A percentile compares a stretch with the other conserved stretches of the same genome.
Conservation (phyloP, 2,888 invertebrate genomes). For the Cosmopolites sordidus region DNA sequence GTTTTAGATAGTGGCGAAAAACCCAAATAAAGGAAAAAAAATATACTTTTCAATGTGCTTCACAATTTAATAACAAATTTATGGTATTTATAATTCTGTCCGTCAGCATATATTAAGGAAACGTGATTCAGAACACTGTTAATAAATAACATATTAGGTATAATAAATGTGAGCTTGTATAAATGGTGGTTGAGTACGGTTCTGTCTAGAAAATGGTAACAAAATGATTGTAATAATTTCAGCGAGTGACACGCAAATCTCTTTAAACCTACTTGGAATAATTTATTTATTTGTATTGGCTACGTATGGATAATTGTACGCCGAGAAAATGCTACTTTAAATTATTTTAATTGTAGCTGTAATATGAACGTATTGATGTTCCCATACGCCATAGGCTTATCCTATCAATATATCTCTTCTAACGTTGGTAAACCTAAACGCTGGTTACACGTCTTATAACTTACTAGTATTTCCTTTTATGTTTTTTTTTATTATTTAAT, state of each 20-base stretch:
- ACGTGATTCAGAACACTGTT: no score
- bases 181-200: background rate
- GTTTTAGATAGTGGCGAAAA: no score
- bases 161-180: background rate
- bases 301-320: slow-evolving; percentile 20
- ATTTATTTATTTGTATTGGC: slow-evolving; percentile 23
- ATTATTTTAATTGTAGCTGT: slow-evolving; percentile 27
- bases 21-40: no score
- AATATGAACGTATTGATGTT: slow-evolving; percentile 9
- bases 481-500: no score
- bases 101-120: no score
- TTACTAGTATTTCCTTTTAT: no score
- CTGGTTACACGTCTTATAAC: no score
- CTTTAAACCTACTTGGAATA: slow-evolving; percentile 19
- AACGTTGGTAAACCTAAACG: no score
- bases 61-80: no score
- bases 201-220: slow-evolving; percentile 6
- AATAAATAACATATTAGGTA: no score
- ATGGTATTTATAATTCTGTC: no score
- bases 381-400: slow-evolving; percentile 18
- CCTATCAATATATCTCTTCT: slow-evolving; percentile 7
- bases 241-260: slow-evolving; percentile 23
- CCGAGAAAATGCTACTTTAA: slow-evolving; percentile 17
- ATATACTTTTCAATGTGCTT: no score
- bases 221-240: slow-evolving; percentile 14